Evolutionary conservation across 2,797 vertebrate genomes (phyloP).

Genomic region (Serranus cabrilla): DNA sequence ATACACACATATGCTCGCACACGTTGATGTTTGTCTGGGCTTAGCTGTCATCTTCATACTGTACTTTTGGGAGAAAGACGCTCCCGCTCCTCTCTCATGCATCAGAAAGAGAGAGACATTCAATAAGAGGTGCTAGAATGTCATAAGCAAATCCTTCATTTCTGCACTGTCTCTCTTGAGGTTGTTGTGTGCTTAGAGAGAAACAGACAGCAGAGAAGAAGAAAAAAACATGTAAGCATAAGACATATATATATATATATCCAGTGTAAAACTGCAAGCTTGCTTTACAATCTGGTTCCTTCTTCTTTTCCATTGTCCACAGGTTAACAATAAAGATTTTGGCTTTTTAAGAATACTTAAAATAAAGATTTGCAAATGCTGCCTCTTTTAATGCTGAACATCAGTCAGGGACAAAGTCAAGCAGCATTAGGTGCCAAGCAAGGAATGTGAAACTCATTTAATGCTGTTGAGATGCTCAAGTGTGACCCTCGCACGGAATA

Average conservation of each 20-base stretch:
- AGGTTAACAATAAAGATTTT: slow-evolving; percentile 18
- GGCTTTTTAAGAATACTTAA: slow-evolving; percentile 6
- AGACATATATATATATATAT: slow-evolving; percentile 70
- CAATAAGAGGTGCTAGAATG: slow-evolving; percentile 66
- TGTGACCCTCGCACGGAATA: slow-evolving; percentile 11
- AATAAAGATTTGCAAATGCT: slow-evolving; percentile 16
- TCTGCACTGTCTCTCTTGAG: slow-evolving; percentile 51
- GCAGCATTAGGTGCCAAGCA: neutral
- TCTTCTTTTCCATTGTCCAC: slow-evolving; percentile 10
- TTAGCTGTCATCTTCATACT: slow-evolving; percentile 70
- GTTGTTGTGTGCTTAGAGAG: slow-evolving; percentile 48
- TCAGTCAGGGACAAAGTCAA: slow-evolving; percentile 8
- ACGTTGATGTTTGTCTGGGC: slow-evolving; percentile 69
- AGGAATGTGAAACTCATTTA: slow-evolving; percentile 19
- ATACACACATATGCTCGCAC: slow-evolving; percentile 34
- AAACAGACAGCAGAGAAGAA: slow-evolving; percentile 30
- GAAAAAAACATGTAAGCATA: slow-evolving; percentile 43
- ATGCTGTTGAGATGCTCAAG: slow-evolving; percentile 38
- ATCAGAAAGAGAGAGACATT: slow-evolving; percentile 56
- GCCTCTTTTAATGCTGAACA: slow-evolving; percentile 19
- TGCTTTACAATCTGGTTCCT: slow-evolving; percentile 2
- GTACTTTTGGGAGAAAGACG: slow-evolving; percentile 67
- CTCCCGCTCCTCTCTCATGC: slow-evolving; percentile 20
- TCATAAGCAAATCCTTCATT: slow-evolving; percentile 73
- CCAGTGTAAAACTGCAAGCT: slow-evolving; percentile 27